phyloP scores from a whole-genome alignment of 2,797 vertebrate genomes.

The Phalanger gymnotis region DNA sequence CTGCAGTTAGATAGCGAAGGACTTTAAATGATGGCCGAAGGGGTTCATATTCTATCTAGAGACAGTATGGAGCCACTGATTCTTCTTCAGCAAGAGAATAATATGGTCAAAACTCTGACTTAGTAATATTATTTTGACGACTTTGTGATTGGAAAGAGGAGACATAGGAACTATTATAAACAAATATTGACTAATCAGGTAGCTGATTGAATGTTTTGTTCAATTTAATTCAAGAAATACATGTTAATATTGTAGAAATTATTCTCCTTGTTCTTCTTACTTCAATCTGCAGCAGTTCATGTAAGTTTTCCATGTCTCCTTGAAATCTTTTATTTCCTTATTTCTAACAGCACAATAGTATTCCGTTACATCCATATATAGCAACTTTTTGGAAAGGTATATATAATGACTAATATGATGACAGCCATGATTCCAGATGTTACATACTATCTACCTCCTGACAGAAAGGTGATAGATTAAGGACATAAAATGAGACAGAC shows the following conservation, averaged over 20 bases:
- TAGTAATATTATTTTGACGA: too few relatives aligned
- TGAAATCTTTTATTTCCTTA: neutral
- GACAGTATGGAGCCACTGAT: too few relatives aligned
- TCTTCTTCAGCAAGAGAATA: too few relatives aligned
- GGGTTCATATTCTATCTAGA: too few relatives aligned
- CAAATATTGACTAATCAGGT: neutral
- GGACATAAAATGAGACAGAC: neutral
- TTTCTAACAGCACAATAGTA: neutral
- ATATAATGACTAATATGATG: neutral
- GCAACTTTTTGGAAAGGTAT: neutral
- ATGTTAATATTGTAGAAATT: neutral
- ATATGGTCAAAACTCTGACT: too few relatives aligned
- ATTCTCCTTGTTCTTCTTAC: neutral
- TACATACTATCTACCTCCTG: neutral
- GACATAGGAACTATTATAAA: too few relatives aligned
- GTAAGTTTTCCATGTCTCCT: neutral
- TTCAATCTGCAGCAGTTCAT: neutral
- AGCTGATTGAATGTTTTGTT: neutral
- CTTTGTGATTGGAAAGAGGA: too few relatives aligned
- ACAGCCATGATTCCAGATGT: neutral
- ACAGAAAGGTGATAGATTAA: neutral
- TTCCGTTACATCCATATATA: neutral
- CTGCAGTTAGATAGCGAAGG: too few relatives aligned
- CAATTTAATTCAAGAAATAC: neutral
- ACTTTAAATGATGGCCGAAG: too few relatives aligned